Base-by-base conservation (phyloP, 2,113 vertebrate species). In the Bambusicola thoracicus region DNA sequence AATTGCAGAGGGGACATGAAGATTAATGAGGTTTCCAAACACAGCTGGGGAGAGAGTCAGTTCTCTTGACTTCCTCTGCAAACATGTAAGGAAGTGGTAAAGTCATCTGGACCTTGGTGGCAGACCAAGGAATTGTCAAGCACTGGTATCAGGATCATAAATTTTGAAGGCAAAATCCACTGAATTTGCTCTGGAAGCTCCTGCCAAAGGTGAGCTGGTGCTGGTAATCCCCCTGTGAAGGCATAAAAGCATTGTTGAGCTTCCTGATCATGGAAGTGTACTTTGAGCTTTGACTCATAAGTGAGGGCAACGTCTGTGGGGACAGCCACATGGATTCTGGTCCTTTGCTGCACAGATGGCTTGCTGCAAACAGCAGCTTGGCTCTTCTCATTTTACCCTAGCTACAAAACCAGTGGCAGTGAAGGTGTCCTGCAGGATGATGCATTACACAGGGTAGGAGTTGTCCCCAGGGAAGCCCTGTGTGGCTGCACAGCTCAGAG, bases 251-350 rank as follows among this genome's bases (percentile, higher is more conserved):
- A 72, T 48, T 81, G 19, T 0, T 19, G 56, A 81, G 61, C 22
- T 69, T 78, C 46, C 44, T 81, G 72, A 49, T 61, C 29, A 13
- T 3, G 21, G 67, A 70, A 82, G 62, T 18, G 19, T 1, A 0
- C 25, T 56, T 75, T 4, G 1, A 5, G n/a, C 1, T 83, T 30
- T 69, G 49, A 25, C 58, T 77, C 2, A 0, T 14, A 15, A 63
- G 19, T 0, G 0, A 62, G 36, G 36, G 10, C 10, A 7, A 3
- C 5, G 5, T 43, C 27, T 67, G n/a, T 32, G 43, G 38, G 66
- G 18, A 14, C 0, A 2, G 11, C 46, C 29, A 4, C 0, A 4
- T 0, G 7, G 66, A 7, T 17, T 81, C 16, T 51, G 17, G 24
- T 10, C 2, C 19, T 38, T 32, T 72, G 30, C 81, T 84, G 51